Conservation (phyloP, 2,797 vertebrate genomes). For the Onychomys arenicola region DNA sequence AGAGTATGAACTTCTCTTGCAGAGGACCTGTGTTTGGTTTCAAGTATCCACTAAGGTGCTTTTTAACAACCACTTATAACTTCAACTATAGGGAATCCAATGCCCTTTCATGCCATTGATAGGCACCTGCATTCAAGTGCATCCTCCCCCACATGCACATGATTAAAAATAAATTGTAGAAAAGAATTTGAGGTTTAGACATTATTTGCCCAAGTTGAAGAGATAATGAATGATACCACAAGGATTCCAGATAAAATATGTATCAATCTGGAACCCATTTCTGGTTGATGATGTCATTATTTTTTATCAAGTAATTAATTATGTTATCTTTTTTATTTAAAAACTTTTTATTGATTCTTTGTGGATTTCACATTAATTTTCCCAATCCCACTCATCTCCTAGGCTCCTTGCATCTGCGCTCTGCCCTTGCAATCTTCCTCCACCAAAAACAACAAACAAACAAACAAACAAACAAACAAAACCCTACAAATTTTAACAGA, state of each 20-base stretch:
- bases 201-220: constrained; percentile 20
- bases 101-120: neutral
- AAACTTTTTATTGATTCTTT: neutral
- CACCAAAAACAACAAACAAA: too few relatives aligned
- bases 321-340: neutral
- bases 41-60: neutral
- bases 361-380: too few relatives aligned
- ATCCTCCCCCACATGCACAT: neutral
- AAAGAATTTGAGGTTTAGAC: neutral
- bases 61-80: neutral
- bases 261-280: neutral
- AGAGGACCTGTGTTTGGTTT: neutral
- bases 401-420: too few relatives aligned
- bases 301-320: constrained; percentile 25
- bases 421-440: too few relatives aligned
- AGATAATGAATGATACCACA: neutral
- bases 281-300: neutral
- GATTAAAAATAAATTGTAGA: neutral
- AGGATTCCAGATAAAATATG: neutral
- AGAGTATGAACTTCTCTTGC: neutral
- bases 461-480: too few relatives aligned
- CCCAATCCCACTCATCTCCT: too few relatives aligned
- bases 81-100: neutral
- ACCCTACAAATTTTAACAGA: neutral
- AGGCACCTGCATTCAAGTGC: neutral